phyloP scores from a whole-genome alignment of 2,888 invertebrate species.

The Drosophila neonasuta region DNA sequence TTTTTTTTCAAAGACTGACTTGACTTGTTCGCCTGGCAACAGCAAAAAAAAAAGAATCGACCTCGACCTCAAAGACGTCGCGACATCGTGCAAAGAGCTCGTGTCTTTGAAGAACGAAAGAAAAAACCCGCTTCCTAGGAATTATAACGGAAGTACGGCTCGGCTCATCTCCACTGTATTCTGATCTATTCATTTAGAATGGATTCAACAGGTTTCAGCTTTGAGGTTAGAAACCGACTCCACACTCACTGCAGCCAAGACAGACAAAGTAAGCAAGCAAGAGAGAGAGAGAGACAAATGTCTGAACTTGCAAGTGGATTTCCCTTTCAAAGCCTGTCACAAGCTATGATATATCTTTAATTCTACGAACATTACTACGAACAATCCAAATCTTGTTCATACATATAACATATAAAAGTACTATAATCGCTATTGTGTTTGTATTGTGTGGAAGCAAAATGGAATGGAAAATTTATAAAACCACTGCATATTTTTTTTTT shows the following conservation, averaged over 20 bases:
- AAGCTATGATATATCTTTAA: constrained; percentile 15
- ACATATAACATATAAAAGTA: neutral
- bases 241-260: neutral
- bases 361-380: constrained; percentile 31
- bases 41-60: constrained; percentile 19
- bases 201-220: constrained; percentile 3
- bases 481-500: constrained; percentile 22
- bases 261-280: neutral
- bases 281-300: constrained; percentile 1
- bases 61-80: constrained; percentile 27
- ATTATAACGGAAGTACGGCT: constrained; percentile 2
- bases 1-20: constrained; percentile 8
- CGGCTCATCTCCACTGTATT: constrained; percentile 14
- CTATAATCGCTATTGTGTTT: constrained; percentile 20
- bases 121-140: constrained; percentile 3
- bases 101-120: constrained; percentile 12
- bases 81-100: constrained; percentile 24
- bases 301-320: constrained; percentile 46
- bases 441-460: constrained; percentile 32
- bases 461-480: constrained; percentile 63
- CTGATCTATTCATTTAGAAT: constrained; percentile 13
- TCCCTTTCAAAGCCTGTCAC: constrained; percentile 43
- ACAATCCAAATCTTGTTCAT: constrained; percentile 26
- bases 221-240: constrained; percentile 20
- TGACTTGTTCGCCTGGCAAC: constrained; percentile 29